These are phyloP conservation scores for Conomelus anceps DNA, from an alignment of 2,888 invertebrate genomes.

Conservation along the genomic window DNA sequence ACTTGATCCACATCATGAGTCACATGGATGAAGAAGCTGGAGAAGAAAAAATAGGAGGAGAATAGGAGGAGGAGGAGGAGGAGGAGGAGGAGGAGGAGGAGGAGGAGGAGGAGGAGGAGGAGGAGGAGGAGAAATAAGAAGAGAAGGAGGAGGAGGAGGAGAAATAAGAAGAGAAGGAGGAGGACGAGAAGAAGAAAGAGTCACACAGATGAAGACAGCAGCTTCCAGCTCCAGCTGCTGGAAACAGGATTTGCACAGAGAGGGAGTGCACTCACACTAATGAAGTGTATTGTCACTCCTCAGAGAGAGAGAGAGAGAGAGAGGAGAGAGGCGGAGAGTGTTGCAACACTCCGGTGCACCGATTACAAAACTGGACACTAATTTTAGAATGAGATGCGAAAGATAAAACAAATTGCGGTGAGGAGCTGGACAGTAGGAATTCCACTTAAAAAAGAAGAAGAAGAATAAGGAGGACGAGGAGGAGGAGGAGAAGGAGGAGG, in stretches of 20 bases:
- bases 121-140: constrained; percentile 16
- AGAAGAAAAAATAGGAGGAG: constrained; percentile 19
- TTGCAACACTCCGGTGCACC: no score
- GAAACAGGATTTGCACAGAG: no score
- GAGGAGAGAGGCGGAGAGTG: no score
- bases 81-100: constrained; percentile 24
- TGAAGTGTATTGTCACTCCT: no score
- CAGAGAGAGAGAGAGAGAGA: no score
- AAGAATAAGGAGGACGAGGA: not conserved
- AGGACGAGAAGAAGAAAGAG: not conserved
- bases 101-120: constrained; percentile 22
- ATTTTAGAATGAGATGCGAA: no score
- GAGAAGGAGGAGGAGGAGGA: not conserved
- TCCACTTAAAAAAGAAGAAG: not conserved
- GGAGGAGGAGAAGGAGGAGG: not conserved
- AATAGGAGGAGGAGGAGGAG: not conserved
- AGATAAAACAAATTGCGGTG: no score
- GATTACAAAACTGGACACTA: no score
- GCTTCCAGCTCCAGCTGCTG: no score
- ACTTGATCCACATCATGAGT: no score
- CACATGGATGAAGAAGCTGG: not conserved
- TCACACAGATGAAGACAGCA: not conserved
- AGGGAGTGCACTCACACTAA: no score
- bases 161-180: not conserved
- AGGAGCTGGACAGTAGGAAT: no score